Conservation (phyloP, 1,140 invertebrate species). For the Tribolium castaneum region DNA sequence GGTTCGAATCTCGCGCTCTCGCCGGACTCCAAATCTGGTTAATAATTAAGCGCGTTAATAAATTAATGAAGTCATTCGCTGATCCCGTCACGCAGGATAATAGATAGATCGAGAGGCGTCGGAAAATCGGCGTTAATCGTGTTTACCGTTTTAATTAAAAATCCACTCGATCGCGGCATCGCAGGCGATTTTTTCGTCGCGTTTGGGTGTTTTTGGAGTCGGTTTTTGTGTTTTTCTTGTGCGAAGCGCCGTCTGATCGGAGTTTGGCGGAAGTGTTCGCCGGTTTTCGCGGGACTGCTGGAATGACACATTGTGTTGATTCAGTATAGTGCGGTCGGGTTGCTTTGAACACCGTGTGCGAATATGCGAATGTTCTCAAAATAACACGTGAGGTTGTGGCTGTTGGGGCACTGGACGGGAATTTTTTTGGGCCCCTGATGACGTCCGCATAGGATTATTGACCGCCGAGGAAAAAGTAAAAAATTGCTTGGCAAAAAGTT, state of each 20-base stretch:
- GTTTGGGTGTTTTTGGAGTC: not conserved
- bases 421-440: not conserved
- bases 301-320: conserved; percentile 44
- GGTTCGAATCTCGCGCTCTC: not conserved
- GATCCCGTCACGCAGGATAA: not conserved
- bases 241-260: conserved; percentile 10
- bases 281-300: conserved; percentile 22
- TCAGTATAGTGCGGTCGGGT: conserved; percentile 31
- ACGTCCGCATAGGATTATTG: conserved; percentile 9
- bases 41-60: not conserved
- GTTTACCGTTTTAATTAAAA: not conserved
- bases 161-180: not conserved
- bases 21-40: too few relatives aligned
- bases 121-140: not conserved
- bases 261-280: conserved; percentile 40
- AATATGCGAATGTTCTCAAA: conserved; percentile 20
- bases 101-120: not conserved
- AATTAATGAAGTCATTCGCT: conserved; percentile 2
- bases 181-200: not conserved
- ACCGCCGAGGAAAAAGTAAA: not conserved
- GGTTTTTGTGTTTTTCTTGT: not conserved
- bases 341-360: conserved; percentile 15
- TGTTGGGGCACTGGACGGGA: not conserved
- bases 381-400: conserved; percentile 12
- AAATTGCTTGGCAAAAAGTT: not conserved